These are phyloP conservation scores for Rutpela maculata DNA, from an alignment of 2,888 invertebrate species.

Conservation along the genomic window DNA sequence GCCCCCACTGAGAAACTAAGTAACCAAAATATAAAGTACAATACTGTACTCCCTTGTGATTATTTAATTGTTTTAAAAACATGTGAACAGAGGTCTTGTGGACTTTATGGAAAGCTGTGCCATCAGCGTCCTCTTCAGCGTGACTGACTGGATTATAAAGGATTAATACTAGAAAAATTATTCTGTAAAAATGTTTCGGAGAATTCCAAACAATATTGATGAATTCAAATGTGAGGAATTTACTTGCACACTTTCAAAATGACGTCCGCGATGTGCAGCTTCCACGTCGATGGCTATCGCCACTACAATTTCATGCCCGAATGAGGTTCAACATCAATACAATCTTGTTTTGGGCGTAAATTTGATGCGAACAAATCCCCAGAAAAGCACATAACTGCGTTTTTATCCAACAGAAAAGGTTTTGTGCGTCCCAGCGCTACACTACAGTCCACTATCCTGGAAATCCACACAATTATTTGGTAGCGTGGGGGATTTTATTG, in stretches of 20 bases:
- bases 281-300: conserved; percentile 26
- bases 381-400: conserved; percentile 48
- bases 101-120: too few species aligned
- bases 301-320: conserved; percentile 34
- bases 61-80: too few species aligned
- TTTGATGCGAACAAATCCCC: conserved; percentile 48
- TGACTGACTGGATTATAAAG: too few species aligned
- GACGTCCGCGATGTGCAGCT: conserved; percentile 27
- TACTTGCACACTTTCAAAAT: neutral
- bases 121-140: too few species aligned
- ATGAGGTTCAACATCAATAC: conserved; percentile 45
- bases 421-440: conserved; percentile 1
- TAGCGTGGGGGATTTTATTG: conserved; percentile 1
- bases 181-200: neutral
- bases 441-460: conserved; percentile 1
- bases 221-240: neutral
- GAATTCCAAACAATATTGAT: neutral
- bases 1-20: too few species aligned
- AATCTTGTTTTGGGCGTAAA: conserved; percentile 46
- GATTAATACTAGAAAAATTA: too few species aligned
- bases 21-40: too few species aligned
- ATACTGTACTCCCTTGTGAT: too few species aligned
- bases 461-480: conserved; percentile 15
- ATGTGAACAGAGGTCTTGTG: too few species aligned
- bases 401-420: conserved; percentile 42